Conservation (phyloP, 2,797 vertebrate genomes). For the Euphonia xanthogaster region DNA sequence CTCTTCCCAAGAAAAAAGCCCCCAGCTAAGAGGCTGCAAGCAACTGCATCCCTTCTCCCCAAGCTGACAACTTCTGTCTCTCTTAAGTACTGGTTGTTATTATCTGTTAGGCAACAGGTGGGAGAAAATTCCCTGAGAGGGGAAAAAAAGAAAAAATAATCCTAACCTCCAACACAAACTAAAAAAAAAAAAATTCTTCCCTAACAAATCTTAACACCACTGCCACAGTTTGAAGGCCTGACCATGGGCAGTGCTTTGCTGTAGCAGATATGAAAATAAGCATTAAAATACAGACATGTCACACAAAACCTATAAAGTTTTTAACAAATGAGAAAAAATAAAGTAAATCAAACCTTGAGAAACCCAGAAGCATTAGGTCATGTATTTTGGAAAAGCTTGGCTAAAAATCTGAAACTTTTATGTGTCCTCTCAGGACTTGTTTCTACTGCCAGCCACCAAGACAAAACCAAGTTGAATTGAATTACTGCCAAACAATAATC, state of each 20-base stretch:
- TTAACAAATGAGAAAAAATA: background rate
- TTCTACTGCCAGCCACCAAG: background rate
- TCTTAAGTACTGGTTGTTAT: accelerated
- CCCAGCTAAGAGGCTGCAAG: background rate
- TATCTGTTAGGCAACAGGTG: background rate
- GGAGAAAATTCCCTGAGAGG: background rate
- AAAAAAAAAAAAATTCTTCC: background rate
- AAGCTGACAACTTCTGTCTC: background rate
- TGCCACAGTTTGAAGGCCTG: background rate
- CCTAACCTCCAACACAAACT: background rate
- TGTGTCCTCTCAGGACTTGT: background rate
- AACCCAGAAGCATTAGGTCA: background rate
- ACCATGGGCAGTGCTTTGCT: background rate
- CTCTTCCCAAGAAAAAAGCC: background rate
- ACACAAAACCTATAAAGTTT: background rate
- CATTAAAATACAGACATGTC: background rate
- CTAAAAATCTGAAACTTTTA: background rate
- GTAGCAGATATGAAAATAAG: background rate
- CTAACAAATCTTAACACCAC: background rate
- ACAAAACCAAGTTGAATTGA: background rate
- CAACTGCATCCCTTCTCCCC: background rate
- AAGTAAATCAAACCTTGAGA: background rate
- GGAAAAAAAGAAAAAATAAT: background rate
- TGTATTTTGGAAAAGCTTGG: background rate
- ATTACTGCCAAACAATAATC: background rate